A percentile compares a stretch with the other conserved stretches of the same genome.
Conservation (phyloP, 2,113 vertebrate genomes). For the Zapus hudsonius region DNA sequence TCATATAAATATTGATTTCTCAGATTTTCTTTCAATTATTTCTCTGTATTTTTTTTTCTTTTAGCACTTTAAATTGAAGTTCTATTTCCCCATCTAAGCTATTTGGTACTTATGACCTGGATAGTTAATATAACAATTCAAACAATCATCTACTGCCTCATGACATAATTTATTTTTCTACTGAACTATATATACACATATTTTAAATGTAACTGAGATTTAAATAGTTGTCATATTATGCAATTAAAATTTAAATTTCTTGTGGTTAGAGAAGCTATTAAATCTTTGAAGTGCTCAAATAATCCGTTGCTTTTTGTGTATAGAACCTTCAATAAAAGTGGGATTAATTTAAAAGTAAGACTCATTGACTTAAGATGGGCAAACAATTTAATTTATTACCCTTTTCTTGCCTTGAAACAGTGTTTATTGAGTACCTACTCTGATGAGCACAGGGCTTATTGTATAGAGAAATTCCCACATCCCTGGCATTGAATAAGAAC, state of each 20-base stretch:
- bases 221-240: slow-evolving; percentile 45
- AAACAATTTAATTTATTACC: slow-evolving; percentile 28
- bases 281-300: neutral
- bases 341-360: slow-evolving; percentile 23
- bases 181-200: slow-evolving; percentile 54
- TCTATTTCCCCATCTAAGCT: neutral
- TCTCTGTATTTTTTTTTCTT: neutral
- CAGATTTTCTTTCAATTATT: neutral
- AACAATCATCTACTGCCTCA: slow-evolving; percentile 35
- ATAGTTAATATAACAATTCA: slow-evolving; percentile 56
- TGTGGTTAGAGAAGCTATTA: slow-evolving; percentile 5
- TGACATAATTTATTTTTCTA: neutral
- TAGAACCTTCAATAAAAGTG: neutral
- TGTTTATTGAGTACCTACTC: neutral
- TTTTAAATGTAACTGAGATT: slow-evolving; percentile 55
- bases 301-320: neutral
- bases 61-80: slow-evolving; percentile 36
- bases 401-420: neutral
- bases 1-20: neutral
- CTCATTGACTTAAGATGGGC: neutral
- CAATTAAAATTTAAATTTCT: slow-evolving; percentile 52
- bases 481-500: neutral
- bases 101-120: slow-evolving; percentile 34
- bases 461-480: neutral
- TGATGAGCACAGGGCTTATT: neutral